A percentile compares a stretch with the other conserved stretches of the same genome.
phyloP scores from a whole-genome alignment of 2,888 invertebrate species.

The Diachrysia chrysitis region DNA sequence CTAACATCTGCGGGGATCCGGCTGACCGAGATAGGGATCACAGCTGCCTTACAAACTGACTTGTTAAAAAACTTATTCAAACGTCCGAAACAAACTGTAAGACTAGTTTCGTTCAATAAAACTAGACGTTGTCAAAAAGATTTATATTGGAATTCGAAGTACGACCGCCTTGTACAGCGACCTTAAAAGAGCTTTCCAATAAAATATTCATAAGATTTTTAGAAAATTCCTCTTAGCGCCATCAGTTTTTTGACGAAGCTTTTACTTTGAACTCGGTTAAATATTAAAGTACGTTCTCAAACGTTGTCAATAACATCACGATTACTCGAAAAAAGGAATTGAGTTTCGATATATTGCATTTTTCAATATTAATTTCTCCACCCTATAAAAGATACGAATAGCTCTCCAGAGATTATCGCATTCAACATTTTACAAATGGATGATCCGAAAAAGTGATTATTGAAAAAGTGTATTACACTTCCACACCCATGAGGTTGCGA shows the following conservation, averaged over 20 bases:
- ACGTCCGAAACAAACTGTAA: constrained; percentile 11
- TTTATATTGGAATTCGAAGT: constrained; percentile 35
- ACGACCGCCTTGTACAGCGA: constrained; percentile 5
- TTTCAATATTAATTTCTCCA: constrained; percentile 1
- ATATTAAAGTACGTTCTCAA: not conserved
- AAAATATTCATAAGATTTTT: constrained; percentile 27
- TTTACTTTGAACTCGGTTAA: constrained; percentile 18
- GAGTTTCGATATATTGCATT: constrained; percentile 6
- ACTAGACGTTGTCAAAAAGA: constrained; percentile 22
- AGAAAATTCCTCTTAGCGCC: constrained; percentile 6
- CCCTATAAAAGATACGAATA: constrained; percentile 6
- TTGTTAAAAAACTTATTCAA: constrained; percentile 34
- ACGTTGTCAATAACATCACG: not conserved
- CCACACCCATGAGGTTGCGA: constrained; percentile 15
- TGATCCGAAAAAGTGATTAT: constrained; percentile 37
- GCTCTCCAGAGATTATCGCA: constrained; percentile 25
- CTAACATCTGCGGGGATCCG: constrained; percentile 51
- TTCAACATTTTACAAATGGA: constrained; percentile 30
- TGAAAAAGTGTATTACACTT: constrained; percentile 29
- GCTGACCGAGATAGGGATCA: constrained; percentile 52
- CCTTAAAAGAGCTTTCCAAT: constrained; percentile 16
- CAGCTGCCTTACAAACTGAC: constrained; percentile 24
- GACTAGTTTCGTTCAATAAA: constrained; percentile 15
- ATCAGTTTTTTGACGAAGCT: constrained; percentile 11
- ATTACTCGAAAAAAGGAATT: not conserved